Conservation (phyloP, 2,888 invertebrate genomes). For the Zygothrica quintamaculata region DNA sequence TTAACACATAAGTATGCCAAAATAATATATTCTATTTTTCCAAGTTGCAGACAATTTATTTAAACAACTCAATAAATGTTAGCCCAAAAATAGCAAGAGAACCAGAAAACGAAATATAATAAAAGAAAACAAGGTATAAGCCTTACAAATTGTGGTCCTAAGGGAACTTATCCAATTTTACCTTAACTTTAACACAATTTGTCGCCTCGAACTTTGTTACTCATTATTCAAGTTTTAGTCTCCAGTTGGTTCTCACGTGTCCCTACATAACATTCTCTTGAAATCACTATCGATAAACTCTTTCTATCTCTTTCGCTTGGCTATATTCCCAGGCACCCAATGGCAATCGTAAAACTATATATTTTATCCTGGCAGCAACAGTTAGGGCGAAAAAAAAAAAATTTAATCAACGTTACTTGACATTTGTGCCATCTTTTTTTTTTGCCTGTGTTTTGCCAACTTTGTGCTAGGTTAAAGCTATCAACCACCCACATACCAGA, state of each 20-base stretch:
- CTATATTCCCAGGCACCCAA: neutral
- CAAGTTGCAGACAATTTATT: too few relatives aligned
- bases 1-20: too few relatives aligned
- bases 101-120: too few relatives aligned
- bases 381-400: conserved; percentile 21
- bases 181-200: conserved; percentile 42
- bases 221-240: conserved; percentile 31
- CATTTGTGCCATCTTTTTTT: conserved; percentile 20
- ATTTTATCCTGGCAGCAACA: conserved; percentile 25
- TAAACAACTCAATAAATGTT: too few relatives aligned
- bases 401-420: conserved; percentile 55
- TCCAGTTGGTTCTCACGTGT: neutral
- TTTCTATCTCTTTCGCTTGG: too few relatives aligned
- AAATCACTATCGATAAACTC: conserved; percentile 38
- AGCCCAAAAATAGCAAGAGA: too few relatives aligned
- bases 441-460: conserved; percentile 20
- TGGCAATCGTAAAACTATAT: conserved; percentile 14
- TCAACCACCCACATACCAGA: conserved; percentile 1
- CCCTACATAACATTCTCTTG: neutral
- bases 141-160: conserved; percentile 42
- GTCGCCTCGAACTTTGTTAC: conserved; percentile 28
- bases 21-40: too few relatives aligned
- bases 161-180: conserved; percentile 46
- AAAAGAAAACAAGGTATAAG: conserved; percentile 54
- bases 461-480: conserved; percentile 7